Base-by-base conservation (phyloP, 2,888 invertebrate genomes). In the Theretra japonica region DNA sequence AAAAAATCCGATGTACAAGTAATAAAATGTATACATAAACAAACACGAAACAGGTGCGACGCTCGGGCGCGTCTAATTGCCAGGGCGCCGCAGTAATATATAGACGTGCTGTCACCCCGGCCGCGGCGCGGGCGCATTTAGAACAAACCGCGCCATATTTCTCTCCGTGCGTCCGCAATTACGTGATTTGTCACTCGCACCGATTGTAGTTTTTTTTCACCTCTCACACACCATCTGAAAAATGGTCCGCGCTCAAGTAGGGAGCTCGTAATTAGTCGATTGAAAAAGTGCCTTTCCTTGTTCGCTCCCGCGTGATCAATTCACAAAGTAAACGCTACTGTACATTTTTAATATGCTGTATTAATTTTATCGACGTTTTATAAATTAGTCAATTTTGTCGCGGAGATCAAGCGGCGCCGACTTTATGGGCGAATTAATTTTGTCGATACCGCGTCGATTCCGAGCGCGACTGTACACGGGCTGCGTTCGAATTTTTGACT, bases 111-210 rank as follows among this genome's bases (percentile, higher is more conserved):
- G 88, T 86, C 87, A 85, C 82, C 85, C 83, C 78, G 84, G 83
- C 84, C 81, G 79, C 83, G 79, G 80, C 87, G 87, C 85, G 81
- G 84, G 89, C 90, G 85, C 89, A 91, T 92, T 92, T 93, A 91
- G 91, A 93, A 91, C 91, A 88, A 90, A 90, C 90, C 89, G 83
- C 84, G 87, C 91, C 90, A 93, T 94, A 93, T 90, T 89, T 94
- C 93, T 93, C 92, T 90, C 90, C 86, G 83, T 89, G 88, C 92
- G 90, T 88, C 90, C 88, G 90, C 93, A 92, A 93, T 93, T 92
- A 91, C 91, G 91, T 93, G 92, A 94, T 94, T 94, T 94, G 94
- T 94, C 93, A 93, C 91, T 90, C 90, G 86, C 81, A 83, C 80
- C 82, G 82, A 82, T 84, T 82, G 79, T 77, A 57, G 68, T 84